phyloP scores from a whole-genome alignment of 1,140 invertebrate genomes.

The Hormaphis cornu region DNA sequence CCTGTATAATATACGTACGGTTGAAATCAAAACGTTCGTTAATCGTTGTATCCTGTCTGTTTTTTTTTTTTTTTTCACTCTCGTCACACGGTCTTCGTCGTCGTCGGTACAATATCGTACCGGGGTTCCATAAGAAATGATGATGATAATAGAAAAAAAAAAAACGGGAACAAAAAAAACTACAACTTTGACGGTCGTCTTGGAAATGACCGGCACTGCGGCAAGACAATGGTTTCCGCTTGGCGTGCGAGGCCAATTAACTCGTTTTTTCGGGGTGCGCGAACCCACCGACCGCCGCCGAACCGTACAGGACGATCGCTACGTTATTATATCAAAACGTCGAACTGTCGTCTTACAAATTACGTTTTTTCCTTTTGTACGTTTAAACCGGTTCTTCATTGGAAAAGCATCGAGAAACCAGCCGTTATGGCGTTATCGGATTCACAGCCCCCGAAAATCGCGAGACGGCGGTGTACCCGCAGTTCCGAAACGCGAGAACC shows the following conservation, averaged over 20 bases:
- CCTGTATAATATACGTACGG: too few species aligned
- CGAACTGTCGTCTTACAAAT: too few species aligned
- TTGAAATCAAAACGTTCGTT: constrained; percentile 4
- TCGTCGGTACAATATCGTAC: background rate
- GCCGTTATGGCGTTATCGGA: too few species aligned
- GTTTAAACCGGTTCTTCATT: too few species aligned
- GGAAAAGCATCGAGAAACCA: too few species aligned
- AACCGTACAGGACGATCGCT: too few species aligned
- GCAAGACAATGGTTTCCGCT: constrained; percentile 15
- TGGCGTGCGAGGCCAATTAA: constrained; percentile 30
- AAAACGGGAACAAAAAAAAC: background rate
- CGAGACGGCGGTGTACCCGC: too few species aligned
- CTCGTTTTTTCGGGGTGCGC: background rate
- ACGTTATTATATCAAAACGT: too few species aligned
- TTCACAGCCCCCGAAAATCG: too few species aligned
- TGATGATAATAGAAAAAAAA: background rate
- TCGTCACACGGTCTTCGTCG: background rate
- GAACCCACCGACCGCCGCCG: too few species aligned
- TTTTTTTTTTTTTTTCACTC: background rate
- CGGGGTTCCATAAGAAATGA: background rate
- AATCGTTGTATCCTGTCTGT: constrained; percentile 11
- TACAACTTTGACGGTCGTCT: background rate
- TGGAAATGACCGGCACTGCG: constrained; percentile 8
- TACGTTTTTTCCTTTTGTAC: too few species aligned
- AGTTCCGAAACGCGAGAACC: too few species aligned